Conservation (phyloP, 2,797 vertebrate genomes). For the Phoebastria nigripes region DNA sequence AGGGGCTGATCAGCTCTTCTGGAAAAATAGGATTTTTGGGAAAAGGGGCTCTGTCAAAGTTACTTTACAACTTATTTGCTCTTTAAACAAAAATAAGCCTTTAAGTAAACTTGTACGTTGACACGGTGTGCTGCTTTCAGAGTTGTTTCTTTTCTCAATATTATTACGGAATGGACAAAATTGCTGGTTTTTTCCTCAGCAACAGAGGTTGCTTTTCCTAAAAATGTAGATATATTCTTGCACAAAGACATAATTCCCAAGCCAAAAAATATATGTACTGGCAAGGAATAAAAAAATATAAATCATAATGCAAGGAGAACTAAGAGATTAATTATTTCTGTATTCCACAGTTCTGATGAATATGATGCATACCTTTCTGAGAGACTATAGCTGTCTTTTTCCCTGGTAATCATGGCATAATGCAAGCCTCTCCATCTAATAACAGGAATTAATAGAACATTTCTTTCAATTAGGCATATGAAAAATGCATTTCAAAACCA, state of each 20-base stretch:
- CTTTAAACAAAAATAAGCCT: background rate
- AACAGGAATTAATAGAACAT: background rate
- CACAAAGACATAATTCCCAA: background rate
- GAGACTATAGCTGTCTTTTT: background rate
- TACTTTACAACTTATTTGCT: background rate
- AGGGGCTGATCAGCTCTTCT: background rate
- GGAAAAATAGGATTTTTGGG: background rate
- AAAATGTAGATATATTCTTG: background rate
- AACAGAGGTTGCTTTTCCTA: background rate
- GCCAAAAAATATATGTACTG: background rate
- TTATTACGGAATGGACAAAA: background rate
- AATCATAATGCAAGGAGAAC: background rate
- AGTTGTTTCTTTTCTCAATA: background rate
- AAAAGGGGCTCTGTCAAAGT: background rate
- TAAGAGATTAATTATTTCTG: background rate
- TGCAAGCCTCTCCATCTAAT: background rate
- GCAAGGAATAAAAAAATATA: background rate
- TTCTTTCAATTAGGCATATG: background rate
- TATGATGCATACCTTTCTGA: background rate
- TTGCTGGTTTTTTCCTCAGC: background rate
- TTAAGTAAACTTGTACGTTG: background rate
- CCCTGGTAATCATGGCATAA: background rate
- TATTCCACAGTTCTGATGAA: background rate
- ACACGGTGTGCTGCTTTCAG: background rate
- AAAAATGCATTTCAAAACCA: slow-evolving; percentile 10